These are phyloP conservation scores for Galeopsomyia nigrocyanea DNA, from an alignment of 2,888 invertebrate genomes.

Conservation along the genomic window DNA sequence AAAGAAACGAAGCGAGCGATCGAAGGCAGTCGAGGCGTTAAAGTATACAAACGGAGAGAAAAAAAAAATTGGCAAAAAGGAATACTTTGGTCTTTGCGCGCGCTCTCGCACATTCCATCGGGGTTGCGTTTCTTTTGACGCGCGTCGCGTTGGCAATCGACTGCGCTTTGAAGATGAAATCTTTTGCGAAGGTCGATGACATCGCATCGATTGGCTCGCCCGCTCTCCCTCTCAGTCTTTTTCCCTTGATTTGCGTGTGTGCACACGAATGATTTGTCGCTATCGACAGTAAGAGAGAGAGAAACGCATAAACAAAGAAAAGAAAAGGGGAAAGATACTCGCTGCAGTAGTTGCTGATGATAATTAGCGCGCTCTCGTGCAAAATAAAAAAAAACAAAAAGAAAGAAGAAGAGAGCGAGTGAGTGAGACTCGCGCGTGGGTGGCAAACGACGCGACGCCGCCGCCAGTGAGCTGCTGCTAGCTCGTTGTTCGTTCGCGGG, in stretches of 20 bases:
- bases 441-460: slow-evolving; percentile 33
- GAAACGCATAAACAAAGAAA: slow-evolving; percentile 28
- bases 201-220: not conserved
- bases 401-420: not conserved
- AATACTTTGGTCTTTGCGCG: too few relatives aligned
- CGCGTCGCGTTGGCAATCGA: too few relatives aligned
- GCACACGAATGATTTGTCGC: slow-evolving; percentile 4
- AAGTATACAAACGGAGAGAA: too few relatives aligned
- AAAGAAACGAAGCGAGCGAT: too few relatives aligned
- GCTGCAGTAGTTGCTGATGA: slow-evolving; percentile 36
- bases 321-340: not conserved
- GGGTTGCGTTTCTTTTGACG: too few relatives aligned
- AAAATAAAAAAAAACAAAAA: not conserved
- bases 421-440: slow-evolving; percentile 13
- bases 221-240: not conserved
- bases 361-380: slow-evolving; percentile 42
- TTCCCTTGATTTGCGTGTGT: slow-evolving; percentile 6
- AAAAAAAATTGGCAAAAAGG: too few relatives aligned
- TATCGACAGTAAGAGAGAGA: slow-evolving; percentile 6
- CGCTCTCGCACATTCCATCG: too few relatives aligned
- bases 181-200: slow-evolving; percentile 16
- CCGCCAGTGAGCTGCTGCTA: not conserved
- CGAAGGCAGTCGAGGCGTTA: too few relatives aligned
- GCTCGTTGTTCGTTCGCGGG: slow-evolving; percentile 34
- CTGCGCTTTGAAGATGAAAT: slow-evolving; percentile 19